A percentile compares a stretch with the other conserved stretches of the same genome.
These are phyloP conservation scores for Isoperla grammatica DNA, from an alignment of 2,888 invertebrate genomes.

Conservation along the genomic window DNA sequence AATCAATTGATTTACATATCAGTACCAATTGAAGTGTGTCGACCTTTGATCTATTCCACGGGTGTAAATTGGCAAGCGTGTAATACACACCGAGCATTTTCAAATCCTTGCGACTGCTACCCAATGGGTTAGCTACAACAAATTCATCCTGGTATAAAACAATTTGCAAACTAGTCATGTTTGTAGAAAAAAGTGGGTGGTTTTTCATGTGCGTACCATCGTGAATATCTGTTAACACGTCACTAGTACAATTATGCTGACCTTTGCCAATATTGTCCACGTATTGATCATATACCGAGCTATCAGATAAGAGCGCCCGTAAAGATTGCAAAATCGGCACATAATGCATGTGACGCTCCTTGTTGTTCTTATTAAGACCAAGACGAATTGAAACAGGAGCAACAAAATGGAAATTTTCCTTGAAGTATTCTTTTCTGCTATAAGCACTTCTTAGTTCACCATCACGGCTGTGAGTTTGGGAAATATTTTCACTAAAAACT, in stretches of 20 bases:
- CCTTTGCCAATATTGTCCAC: background rate
- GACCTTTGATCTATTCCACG: conserved; percentile 4
- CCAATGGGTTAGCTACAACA: no score
- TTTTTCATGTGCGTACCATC: background rate
- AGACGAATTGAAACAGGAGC: background rate
- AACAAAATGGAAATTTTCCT: conserved; percentile 1
- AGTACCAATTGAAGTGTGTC: conserved; percentile 5
- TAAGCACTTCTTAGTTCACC: background rate
- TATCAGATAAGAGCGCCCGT: background rate
- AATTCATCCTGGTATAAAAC: no score
- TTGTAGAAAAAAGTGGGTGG: conserved; percentile 17
- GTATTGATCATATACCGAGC: background rate
- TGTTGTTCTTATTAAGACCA: background rate
- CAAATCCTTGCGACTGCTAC: no score
- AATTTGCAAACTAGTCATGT: no score
- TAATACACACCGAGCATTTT: no score
- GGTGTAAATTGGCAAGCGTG: background rate
- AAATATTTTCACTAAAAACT: no score
- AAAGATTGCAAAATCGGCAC: no score
- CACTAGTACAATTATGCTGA: background rate
- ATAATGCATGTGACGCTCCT: conserved; percentile 11
- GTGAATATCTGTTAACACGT: background rate
- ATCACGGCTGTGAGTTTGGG: background rate
- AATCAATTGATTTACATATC: background rate
- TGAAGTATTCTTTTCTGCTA: background rate